A percentile compares a stretch with the other conserved stretches of the same genome.
These are phyloP conservation scores for Odontamblyopus lacepedii DNA, from an alignment of 2,797 vertebrate genomes.

Conservation along the genomic window DNA sequence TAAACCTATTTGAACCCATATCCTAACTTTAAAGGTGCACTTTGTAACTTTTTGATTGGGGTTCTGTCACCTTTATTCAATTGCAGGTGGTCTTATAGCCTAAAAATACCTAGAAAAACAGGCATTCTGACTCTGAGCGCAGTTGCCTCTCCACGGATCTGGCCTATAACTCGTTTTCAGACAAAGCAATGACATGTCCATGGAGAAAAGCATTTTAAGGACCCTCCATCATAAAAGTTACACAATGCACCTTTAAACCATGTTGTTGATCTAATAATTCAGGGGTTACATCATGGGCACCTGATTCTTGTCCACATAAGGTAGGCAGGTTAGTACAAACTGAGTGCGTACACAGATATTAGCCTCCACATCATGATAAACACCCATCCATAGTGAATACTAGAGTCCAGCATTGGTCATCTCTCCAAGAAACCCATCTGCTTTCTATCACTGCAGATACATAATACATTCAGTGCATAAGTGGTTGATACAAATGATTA, in stretches of 20 bases:
- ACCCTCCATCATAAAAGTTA: no score
- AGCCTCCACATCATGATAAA: neutral
- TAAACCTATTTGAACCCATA: neutral
- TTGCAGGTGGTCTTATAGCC: no score
- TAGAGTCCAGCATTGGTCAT: neutral
- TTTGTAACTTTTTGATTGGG: no score
- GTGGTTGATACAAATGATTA: conserved; percentile 35
- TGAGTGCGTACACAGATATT: no score
- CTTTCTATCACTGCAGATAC: conserved; percentile 46
- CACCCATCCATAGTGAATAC: neutral
- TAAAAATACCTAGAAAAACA: no score
- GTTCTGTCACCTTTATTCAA: no score
- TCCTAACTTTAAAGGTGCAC: neutral
- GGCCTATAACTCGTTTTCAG: no score
- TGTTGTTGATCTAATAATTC: neutral
- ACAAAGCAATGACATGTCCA: no score
- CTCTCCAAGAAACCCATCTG: conserved; percentile 59
- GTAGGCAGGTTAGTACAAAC: no score
- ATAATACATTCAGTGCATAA: conserved; percentile 19
- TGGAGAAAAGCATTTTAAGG: no score
- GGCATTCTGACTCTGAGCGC: no score
- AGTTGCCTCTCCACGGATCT: no score
- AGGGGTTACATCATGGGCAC: neutral
- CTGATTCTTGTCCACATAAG: neutral
- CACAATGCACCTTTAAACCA: neutral